Evolutionary conservation across 2,113 vertebrate genomes (phyloP), one percentile per base, ranked within the genome.

Genomic region (Phasianus colchicus): DNA sequence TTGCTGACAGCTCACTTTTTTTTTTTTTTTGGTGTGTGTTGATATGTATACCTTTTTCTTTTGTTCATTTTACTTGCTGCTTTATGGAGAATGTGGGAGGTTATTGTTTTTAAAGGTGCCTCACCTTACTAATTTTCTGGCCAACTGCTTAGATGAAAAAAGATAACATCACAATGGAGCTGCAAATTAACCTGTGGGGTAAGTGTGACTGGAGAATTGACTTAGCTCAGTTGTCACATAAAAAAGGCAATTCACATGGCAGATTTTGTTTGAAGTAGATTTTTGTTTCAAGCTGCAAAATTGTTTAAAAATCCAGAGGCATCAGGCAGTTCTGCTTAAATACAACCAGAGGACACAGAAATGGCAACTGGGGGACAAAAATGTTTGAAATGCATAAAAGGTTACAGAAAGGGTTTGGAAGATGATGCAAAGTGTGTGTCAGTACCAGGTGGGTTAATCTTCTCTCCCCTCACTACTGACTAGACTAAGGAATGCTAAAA

Each of bases 111-210:
- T 67, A 11, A 19, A 42, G 24, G 24, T 74, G 8, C 22, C 16
- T 67, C 30, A 45, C 3, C 0, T 71, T 71, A 63, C 11, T 15
- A 18, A 4, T 36, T 77, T 88, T 18, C 54, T 60, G 43, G 25
- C 13, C 13, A 52, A 10, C 29, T 67, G 6, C 45, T 88, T 77
- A 34, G 25, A 36, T 66, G 73, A 47, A 54, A 32, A 61, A 55
- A 25, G 20, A 11, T 42, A 61, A 24, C 0, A 10, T 83, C 16
- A 24, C 36, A 7, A 20, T 60, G 77, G 45, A 87, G 54, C 13
- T 77, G 36, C 3, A 4, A 0, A 1, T 40, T 70, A 76, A 45
- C 14, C 25, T 21, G 2, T 5, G 13, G 29, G 4, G 3, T 69
- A 34, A 72, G 14, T 3, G 22, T 57, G 45, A 82, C 38, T 4